These are phyloP conservation scores for Damaliscus lunatus DNA, from an alignment of 2,113 vertebrate genomes.

Conservation along the genomic window DNA sequence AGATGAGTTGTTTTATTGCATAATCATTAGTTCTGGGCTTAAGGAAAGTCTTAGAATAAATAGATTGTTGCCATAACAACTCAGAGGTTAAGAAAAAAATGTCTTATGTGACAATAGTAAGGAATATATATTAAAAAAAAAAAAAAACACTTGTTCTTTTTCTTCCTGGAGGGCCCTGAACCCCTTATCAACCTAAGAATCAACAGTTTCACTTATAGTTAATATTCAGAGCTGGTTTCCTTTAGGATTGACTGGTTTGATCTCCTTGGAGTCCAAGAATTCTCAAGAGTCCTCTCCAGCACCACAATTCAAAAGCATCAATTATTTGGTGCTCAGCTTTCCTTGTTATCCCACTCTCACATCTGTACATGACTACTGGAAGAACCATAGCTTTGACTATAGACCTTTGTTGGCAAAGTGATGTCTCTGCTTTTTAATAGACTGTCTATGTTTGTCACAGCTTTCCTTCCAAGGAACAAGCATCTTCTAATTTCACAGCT, in stretches of 20 bases:
- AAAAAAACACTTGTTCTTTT: neutral
- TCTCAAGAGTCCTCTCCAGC: neutral
- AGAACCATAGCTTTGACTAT: neutral
- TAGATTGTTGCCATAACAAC: neutral
- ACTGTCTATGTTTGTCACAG: neutral
- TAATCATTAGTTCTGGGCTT: neutral
- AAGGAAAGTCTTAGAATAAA: neutral
- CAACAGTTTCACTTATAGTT: neutral
- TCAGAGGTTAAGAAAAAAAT: neutral
- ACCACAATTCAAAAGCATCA: neutral
- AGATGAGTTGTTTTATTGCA: neutral
- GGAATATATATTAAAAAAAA: neutral
- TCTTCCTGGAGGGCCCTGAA: neutral
- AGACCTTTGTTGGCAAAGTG: neutral
- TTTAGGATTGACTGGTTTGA: neutral
- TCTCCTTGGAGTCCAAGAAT: neutral
- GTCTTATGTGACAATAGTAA: neutral
- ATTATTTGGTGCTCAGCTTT: neutral
- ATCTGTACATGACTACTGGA: neutral
- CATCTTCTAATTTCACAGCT: neutral
- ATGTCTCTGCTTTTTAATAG: neutral
- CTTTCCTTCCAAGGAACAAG: neutral
- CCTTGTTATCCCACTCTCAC: neutral
- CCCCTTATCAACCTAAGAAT: neutral
- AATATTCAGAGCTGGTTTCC: neutral